Conservation (phyloP, 2,113 vertebrate species). For the Nothobranchius kuhntae region DNA sequence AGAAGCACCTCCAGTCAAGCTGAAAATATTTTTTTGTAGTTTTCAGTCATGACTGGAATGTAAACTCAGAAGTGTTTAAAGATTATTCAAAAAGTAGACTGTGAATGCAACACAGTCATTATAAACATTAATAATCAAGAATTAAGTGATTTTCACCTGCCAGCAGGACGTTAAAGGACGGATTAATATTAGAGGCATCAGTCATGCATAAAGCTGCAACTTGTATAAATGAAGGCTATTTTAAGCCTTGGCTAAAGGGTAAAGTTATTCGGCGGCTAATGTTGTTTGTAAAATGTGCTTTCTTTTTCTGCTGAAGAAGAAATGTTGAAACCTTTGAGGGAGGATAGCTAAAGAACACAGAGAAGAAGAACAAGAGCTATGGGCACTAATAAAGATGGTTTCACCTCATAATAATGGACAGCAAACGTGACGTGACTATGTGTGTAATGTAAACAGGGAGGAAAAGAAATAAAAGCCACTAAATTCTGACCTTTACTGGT, state of each 20-base stretch:
- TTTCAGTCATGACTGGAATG: slow-evolving; percentile 6
- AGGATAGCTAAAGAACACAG: not conserved
- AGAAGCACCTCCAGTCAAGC: not conserved
- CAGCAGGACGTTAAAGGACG: not conserved
- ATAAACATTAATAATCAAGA: slow-evolving; percentile 9
- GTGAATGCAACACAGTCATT: not conserved
- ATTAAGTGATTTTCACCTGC: slow-evolving; percentile 15
- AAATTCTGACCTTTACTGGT: not conserved
- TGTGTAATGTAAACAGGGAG: not conserved
- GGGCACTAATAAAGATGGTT: slow-evolving; percentile 5
- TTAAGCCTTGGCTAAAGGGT: not conserved
- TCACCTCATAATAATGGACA: slow-evolving; percentile 13
- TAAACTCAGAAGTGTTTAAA: not conserved
- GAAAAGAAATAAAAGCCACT: not conserved
- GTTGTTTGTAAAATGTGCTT: not conserved
- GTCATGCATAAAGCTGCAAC: not conserved
- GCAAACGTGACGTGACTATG: not conserved
- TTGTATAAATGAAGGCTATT: slow-evolving; percentile 1
- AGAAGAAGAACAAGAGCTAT: not conserved
- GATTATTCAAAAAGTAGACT: not conserved
- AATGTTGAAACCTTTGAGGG: slow-evolving; percentile 1
- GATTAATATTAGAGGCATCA: slow-evolving; percentile 1
- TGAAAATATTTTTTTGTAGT: not conserved
- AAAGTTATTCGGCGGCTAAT: not conserved
- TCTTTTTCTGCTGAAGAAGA: not conserved